phyloP scores from a whole-genome alignment of 2,113 vertebrate species.

The Otolemur garnettii region DNA sequence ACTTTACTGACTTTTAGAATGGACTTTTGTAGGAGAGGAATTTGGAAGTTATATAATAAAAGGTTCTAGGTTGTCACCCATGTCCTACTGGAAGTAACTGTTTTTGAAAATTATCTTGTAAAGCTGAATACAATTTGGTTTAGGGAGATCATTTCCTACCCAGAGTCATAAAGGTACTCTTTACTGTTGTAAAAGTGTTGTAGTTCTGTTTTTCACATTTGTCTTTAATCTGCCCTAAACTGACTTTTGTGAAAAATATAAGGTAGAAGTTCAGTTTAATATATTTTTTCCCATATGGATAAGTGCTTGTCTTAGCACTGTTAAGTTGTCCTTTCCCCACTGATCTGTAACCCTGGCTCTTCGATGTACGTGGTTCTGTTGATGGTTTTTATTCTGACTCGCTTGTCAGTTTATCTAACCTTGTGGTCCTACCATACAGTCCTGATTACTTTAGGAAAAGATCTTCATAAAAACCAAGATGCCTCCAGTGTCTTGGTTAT shows the following conservation, averaged over 20 bases:
- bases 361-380: neutral
- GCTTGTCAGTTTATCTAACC: neutral
- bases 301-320: neutral
- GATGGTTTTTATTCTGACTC: neutral
- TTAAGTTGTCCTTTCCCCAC: neutral
- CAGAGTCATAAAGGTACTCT: slow-evolving; percentile 18
- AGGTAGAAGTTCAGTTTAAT: slow-evolving; percentile 28
- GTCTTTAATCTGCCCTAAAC: slow-evolving; percentile 12
- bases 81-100: slow-evolving; percentile 10
- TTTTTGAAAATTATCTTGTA: slow-evolving; percentile 19
- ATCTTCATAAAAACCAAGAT: neutral
- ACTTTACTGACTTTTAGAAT: neutral
- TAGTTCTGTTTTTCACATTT: slow-evolving; percentile 51
- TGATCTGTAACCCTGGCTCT: neutral
- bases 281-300: slow-evolving; percentile 11
- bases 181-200: slow-evolving; percentile 19
- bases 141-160: neutral
- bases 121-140: slow-evolving; percentile 21
- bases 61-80: neutral
- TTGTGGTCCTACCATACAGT: neutral
- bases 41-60: slow-evolving; percentile 63
- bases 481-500: neutral
- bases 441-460: slow-evolving; percentile 29
- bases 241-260: slow-evolving; percentile 52
- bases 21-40: neutral